Base-by-base conservation (phyloP, 1,140 invertebrate genomes). In the Ips nitidus region DNA sequence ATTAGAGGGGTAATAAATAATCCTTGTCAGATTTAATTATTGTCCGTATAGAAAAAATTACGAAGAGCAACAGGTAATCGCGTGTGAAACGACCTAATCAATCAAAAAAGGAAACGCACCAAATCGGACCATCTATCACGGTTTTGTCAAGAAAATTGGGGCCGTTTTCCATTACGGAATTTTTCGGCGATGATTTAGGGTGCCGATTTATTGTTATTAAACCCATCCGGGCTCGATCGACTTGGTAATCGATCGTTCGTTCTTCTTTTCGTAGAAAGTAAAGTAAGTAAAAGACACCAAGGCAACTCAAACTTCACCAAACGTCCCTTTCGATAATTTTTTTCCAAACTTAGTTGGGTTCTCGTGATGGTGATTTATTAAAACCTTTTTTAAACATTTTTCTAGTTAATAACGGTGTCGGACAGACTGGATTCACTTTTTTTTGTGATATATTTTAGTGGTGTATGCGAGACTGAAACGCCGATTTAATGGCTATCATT, bases 61-160 rank as follows among this genome's bases (percentile, higher is more conserved):
- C 22, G 41, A 53, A 36, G 41, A 56, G 37, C 62, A 65, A 66
- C 64, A 66, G 64, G 41, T 66, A 66, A 66, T 66, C 55, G 64
- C 64, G 64, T 22, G 22, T 66, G 64, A 66, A 66, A 66, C 64
- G 55, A 59, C 53, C 64, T 66, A 66, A 66, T 66, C 64, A 66
- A 66, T 66, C 64, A 66, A 66, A 58, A 36, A 43, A 39, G 4
- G 8, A 40, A 53, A 53, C 45, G 38, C 50, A 58, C 56, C 41
- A 50, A 66, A 59, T 59, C 64, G 55, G 58, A 37, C 64, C 64
- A 66, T 66, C 64, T 66, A 66, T 66, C 64, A 66, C 64, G 58
- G 22, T 66, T 66, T 66, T 66, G 64, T 66, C 64, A 66, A 58
- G 64, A 66, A 66, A 66, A 66, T 66, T 66, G 64, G 64, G 22